Conservation (phyloP, 30 jellyfish, hydroid and myxozoan genomes). For the Hydractinia symbiolongicarpus region DNA sequence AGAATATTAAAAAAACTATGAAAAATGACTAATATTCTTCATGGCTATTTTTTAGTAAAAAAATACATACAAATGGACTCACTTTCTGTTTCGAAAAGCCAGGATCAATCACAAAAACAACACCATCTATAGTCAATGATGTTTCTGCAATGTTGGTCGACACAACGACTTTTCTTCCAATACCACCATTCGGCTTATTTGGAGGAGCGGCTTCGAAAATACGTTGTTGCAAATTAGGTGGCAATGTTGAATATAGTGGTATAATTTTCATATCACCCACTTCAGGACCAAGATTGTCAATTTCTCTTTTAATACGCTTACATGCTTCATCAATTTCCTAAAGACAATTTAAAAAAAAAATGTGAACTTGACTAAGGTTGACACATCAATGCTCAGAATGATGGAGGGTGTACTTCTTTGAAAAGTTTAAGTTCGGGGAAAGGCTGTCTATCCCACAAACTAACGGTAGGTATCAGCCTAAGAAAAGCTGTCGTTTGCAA, state of each 20-base stretch:
- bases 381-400: neutral
- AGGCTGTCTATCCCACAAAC: too few species aligned
- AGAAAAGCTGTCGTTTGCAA: too few species aligned
- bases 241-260: slow-evolving; percentile 98
- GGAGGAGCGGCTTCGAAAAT: slow-evolving; percentile 99
- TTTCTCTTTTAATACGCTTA: slow-evolving; percentile 86
- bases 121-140: slow-evolving; percentile 99
- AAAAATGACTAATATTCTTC: neutral
- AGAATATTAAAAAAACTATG: neutral
- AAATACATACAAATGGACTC: neutral
- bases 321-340: slow-evolving; percentile 99
- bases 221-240: slow-evolving; percentile 96
- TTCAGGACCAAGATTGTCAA: slow-evolving; percentile 97
- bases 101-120: slow-evolving; percentile 99
- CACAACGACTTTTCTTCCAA: slow-evolving; percentile 96
- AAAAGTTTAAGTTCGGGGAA: too few species aligned
- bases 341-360: neutral
- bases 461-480: too few species aligned
- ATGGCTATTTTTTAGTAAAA: neutral
- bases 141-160: slow-evolving; percentile 99
- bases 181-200: slow-evolving; percentile 89
- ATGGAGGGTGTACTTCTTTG: too few species aligned
- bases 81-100: slow-evolving; percentile 99
- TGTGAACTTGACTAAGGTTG: neutral
- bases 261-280: slow-evolving; percentile 98